These are phyloP conservation scores for Hippasteria phrygiana DNA, from an alignment of 53 echinoderm and acorn worm species.

Conservation along the genomic window DNA sequence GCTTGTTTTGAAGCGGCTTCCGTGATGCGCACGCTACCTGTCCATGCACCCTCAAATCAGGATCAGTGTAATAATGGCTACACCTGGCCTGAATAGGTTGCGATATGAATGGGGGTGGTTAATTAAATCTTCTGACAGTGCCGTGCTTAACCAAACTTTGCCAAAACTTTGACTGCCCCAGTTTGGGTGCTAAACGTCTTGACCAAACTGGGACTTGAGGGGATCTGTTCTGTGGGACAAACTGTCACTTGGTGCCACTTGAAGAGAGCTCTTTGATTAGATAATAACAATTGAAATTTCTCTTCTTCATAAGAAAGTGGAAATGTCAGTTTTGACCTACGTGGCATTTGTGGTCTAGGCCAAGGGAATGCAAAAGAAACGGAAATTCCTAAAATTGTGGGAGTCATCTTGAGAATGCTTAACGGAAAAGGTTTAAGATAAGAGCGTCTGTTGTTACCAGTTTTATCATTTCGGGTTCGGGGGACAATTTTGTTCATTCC, in stretches of 20 bases:
- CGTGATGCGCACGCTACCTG: slow-evolving; percentile 64
- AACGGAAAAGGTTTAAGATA: slow-evolving; percentile 51
- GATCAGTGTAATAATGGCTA: slow-evolving; percentile 33
- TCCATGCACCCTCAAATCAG: slow-evolving; percentile 29
- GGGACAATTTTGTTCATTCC: not conserved
- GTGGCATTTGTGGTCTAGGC: not conserved
- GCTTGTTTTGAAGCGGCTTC: slow-evolving; percentile 53
- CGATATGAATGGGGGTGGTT: slow-evolving; percentile 55
- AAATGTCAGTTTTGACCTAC: not conserved
- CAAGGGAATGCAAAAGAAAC: not conserved
- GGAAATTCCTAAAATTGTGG: slow-evolving; percentile 36
- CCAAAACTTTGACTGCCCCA: slow-evolving; percentile 16
- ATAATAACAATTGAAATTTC: not conserved
- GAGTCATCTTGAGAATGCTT: not conserved
- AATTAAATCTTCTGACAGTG: slow-evolving; percentile 43
- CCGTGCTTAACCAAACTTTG: not conserved
- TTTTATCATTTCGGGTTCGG: not conserved
- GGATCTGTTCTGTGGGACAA: not conserved
- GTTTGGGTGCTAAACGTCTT: not conserved
- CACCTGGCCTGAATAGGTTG: slow-evolving; percentile 50
- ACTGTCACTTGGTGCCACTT: not conserved
- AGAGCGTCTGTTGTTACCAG: not conserved
- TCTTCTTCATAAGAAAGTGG: not conserved
- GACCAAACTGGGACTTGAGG: not conserved
- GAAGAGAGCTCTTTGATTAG: too few species aligned